Percentiles rank a stretch among this genome's conserved stretches.
Evolutionary conservation across 2,113 vertebrate species (phyloP).

Genomic region (Hystrix cristata): DNA sequence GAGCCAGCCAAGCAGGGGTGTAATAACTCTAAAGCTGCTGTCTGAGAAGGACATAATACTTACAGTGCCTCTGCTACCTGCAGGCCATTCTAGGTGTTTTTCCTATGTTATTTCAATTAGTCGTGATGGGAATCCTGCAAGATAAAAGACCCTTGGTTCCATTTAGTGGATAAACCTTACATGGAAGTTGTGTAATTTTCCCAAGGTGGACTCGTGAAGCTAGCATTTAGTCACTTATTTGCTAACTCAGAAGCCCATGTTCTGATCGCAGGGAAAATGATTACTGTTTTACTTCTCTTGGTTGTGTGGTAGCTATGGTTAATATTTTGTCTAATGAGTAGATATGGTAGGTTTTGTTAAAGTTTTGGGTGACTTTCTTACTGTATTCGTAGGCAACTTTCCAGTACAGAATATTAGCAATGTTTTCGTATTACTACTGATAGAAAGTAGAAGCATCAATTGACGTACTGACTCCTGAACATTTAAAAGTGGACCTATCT

Average conservation of each 20-base stretch:
- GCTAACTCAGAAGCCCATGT: neutral
- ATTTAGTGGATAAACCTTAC: neutral
- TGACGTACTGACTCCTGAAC: neutral
- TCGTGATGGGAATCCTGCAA: neutral
- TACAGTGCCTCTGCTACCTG: rapidly evolving
- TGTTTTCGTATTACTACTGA: neutral
- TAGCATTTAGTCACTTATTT: neutral
- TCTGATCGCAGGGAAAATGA: neutral
- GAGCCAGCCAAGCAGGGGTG: neutral
- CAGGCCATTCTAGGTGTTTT: neutral
- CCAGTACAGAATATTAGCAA: neutral
- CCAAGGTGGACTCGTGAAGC: neutral
- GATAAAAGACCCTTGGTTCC: neutral
- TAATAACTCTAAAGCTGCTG: neutral
- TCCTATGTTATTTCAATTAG: neutral
- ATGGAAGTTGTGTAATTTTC: neutral
- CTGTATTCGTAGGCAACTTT: neutral
- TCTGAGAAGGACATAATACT: neutral
- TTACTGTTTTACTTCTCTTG: neutral
- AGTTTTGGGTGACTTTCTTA: neutral
- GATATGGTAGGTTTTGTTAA: neutral
- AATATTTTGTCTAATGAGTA: neutral
- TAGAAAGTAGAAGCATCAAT: neutral
- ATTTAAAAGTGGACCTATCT: neutral
- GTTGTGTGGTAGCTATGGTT: neutral